These are phyloP conservation scores for Lepidochitona cinerea DNA, from an alignment of 2,888 invertebrate genomes.

Conservation along the genomic window DNA sequence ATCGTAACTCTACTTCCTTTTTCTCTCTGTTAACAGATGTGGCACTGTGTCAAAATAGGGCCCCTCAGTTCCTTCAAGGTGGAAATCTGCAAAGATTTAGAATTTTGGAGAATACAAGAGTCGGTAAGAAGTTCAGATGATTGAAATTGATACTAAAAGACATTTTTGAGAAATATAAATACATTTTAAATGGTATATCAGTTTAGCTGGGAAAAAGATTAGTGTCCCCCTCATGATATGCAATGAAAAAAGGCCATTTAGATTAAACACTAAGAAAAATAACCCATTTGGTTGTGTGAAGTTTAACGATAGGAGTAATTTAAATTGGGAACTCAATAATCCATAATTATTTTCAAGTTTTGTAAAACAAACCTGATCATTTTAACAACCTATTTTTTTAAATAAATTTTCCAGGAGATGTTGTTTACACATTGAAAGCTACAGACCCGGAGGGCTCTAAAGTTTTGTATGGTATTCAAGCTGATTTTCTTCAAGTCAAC, in stretches of 20 bases:
- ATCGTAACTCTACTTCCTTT: not conserved
- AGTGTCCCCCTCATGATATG: too few relatives aligned
- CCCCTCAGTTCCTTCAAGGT: not conserved
- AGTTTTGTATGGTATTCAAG: conserved; percentile 11
- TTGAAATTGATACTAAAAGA: too few relatives aligned
- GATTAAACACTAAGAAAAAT: too few relatives aligned
- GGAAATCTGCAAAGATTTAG: not conserved
- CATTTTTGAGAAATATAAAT: too few relatives aligned
- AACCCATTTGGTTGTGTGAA: too few relatives aligned
- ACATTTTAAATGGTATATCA: too few relatives aligned
- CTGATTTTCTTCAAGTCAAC: conserved; percentile 12
- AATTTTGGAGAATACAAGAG: not conserved
- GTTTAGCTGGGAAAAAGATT: too few relatives aligned
- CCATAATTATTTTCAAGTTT: too few relatives aligned
- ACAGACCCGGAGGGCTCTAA: conserved; percentile 8
- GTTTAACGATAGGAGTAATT: too few relatives aligned
- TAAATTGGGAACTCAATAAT: too few relatives aligned
- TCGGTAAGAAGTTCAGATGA: too few relatives aligned
- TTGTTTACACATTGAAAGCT: conserved; percentile 14
- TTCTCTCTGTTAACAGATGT: not conserved
- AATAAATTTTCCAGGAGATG: not conserved
- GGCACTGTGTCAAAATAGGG: not conserved
- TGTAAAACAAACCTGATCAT: not conserved
- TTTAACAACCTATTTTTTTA: not conserved
- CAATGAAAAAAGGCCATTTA: too few relatives aligned